phyloP scores from a whole-genome alignment of 2,113 vertebrate species.

The Prunella himalayana region DNA sequence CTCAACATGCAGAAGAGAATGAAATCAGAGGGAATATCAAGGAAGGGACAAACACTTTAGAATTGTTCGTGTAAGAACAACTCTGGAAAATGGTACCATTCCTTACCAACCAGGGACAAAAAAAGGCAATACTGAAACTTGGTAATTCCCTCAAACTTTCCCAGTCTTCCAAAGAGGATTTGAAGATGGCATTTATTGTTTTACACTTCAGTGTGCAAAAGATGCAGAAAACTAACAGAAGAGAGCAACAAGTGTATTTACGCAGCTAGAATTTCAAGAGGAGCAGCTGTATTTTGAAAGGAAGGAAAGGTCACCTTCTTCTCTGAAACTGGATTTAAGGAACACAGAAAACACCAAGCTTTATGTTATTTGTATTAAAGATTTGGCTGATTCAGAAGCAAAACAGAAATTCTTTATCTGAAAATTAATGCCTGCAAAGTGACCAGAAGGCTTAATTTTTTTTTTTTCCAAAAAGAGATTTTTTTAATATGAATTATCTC shows the following conservation, averaged over 20 bases:
- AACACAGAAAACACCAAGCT: not conserved
- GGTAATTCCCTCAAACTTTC: not conserved
- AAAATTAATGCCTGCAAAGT: conserved; percentile 1
- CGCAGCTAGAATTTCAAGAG: not conserved
- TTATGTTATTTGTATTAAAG: not conserved
- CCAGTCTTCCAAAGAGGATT: not conserved
- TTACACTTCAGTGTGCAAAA: not conserved
- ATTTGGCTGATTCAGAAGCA: not conserved
- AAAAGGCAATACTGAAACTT: not conserved
- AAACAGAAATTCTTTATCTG: not conserved
- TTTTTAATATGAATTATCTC: not conserved
- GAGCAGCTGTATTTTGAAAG: not conserved
- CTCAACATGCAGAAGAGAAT: not conserved
- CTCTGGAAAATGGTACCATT: not conserved
- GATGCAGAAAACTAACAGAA: not conserved
- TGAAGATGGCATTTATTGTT: not conserved
- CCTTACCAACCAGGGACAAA: not conserved
- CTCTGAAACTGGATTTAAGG: not conserved
- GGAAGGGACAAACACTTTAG: not conserved
- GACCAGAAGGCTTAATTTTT: not conserved
- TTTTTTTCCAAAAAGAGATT: not conserved
- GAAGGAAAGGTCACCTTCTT: not conserved
- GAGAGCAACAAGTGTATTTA: not conserved
- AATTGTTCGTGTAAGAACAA: not conserved
- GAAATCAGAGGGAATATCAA: not conserved